Conservation (phyloP, 2,888 invertebrate species). For the Phyllotreta striolata region DNA sequence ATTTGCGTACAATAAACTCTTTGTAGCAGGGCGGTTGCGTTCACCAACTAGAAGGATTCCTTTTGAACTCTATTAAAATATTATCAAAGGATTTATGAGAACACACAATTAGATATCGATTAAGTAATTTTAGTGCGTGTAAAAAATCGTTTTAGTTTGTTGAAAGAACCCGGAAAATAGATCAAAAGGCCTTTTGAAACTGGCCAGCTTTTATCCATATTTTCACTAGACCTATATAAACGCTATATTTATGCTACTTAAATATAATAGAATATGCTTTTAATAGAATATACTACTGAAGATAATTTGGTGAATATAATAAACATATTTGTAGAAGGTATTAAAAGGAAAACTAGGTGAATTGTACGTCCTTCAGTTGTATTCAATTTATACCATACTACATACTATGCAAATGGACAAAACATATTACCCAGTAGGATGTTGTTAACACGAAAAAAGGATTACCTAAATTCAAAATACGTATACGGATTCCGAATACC, state of each 20-base stretch:
- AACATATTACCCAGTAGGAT: not conserved
- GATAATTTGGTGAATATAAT: too few species aligned
- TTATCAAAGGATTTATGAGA: not conserved
- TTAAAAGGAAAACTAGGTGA: too few species aligned
- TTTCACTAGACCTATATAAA: constrained; percentile 18
- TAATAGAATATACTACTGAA: not conserved
- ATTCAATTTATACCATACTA: too few species aligned
- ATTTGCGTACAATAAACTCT: not conserved
- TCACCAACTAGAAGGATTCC: constrained; percentile 7
- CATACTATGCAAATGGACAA: too few species aligned
- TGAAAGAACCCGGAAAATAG: constrained; percentile 13
- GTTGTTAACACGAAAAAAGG: constrained; percentile 1
- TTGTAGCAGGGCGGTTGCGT: not conserved
- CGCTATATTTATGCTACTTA: constrained; percentile 13
- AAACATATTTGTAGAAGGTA: too few species aligned
- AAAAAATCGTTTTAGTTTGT: constrained; percentile 20
- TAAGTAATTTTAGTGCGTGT: constrained; percentile 10
- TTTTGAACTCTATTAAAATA: constrained; percentile 15
- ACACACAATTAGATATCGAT: constrained; percentile 18
- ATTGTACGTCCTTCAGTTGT: too few species aligned
- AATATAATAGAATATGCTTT: constrained; percentile 1
- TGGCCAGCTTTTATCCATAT: constrained; percentile 12
- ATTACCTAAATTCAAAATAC: constrained; percentile 13
- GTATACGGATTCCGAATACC: constrained; percentile 24
- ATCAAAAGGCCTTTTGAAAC: constrained; percentile 21